Conservation (phyloP, 2,113 vertebrate species). For the Boulengeromyrus knoepffleri region DNA sequence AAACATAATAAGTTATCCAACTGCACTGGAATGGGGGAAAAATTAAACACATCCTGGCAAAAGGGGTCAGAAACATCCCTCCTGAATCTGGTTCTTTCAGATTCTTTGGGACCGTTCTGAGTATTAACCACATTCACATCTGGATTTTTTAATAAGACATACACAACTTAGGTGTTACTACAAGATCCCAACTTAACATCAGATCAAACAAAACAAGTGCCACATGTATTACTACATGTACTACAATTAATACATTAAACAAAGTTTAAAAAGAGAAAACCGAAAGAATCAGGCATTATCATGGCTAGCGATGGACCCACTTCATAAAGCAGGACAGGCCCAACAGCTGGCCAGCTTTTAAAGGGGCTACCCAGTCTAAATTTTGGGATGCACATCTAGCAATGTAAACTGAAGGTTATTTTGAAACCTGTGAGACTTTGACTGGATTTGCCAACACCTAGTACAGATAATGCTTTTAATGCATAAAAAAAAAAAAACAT, state of each 20-base stretch:
- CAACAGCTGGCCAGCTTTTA: too few relatives aligned
- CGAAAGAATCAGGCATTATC: background rate
- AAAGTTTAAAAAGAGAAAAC: background rate
- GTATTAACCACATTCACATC: conserved; percentile 7
- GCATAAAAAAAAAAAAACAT: background rate
- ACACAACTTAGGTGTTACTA: conserved; percentile 1
- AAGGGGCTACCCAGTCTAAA: background rate
- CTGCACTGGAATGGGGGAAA: background rate
- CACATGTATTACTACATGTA: background rate
- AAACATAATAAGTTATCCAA: background rate
- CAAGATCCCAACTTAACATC: background rate
- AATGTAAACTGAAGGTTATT: background rate
- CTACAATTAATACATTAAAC: background rate
- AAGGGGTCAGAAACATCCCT: background rate
- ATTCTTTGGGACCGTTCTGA: background rate
- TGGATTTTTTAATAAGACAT: background rate
- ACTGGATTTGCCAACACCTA: background rate
- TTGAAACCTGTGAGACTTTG: background rate
- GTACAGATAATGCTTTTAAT: background rate
- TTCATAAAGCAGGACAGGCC: background rate
- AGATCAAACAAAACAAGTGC: background rate
- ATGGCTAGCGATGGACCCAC: background rate
- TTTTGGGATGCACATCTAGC: background rate
- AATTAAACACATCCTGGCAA: background rate
- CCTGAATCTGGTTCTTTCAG: background rate